Evolutionary conservation across 2,888 invertebrate species (phyloP).

Genomic region (Byasa hedistus): DNA sequence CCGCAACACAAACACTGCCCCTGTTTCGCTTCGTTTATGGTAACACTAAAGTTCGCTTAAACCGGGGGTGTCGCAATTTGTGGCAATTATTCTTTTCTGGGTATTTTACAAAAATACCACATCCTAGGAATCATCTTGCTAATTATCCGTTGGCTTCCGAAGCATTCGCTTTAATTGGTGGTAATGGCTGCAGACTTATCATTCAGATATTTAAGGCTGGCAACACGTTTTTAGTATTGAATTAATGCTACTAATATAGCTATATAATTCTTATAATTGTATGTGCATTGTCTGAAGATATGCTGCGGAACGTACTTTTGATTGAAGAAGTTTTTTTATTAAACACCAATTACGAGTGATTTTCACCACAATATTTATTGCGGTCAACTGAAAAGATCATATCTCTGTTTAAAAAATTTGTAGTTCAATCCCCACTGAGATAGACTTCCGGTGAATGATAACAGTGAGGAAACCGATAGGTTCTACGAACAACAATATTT

Average conservation of each 20-base stretch:
- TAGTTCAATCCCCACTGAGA: too few species aligned
- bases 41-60: conserved; percentile 15
- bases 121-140: conserved; percentile 29
- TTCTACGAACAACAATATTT: too few species aligned
- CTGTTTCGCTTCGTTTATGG: conserved; percentile 10
- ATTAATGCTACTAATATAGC: neutral
- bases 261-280: too few species aligned
- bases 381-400: too few species aligned
- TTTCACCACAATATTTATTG: too few species aligned
- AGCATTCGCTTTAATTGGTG: conserved; percentile 31
- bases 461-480: too few species aligned
- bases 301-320: too few species aligned
- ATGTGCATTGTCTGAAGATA: too few species aligned
- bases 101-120: conserved; percentile 35
- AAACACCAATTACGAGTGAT: too few species aligned
- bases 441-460: too few species aligned
- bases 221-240: conserved; percentile 5
- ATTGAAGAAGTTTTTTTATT: too few species aligned
- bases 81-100: conserved; percentile 40
- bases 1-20: conserved; percentile 14
- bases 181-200: conserved; percentile 17
- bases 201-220: conserved; percentile 12
- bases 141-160: conserved; percentile 39
- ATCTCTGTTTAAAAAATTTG: too few species aligned
- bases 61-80: conserved; percentile 37